A percentile compares a stretch with the other conserved stretches of the same genome.
These are phyloP conservation scores for Lagorchestes hirsutus DNA, from an alignment of 2,797 vertebrate species.

Conservation along the genomic window DNA sequence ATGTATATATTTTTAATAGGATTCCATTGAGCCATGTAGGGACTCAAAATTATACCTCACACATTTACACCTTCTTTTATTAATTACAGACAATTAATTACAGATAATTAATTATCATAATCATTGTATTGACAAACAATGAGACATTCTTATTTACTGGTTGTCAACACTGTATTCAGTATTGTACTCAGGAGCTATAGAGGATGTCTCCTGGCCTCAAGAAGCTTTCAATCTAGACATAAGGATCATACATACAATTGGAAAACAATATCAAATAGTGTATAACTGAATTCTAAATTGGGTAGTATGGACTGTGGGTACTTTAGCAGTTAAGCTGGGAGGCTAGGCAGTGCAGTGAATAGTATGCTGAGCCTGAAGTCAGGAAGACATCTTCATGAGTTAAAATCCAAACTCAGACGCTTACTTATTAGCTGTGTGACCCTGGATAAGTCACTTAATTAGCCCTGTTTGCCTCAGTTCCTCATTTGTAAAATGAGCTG, in stretches of 20 bases:
- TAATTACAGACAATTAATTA: background rate
- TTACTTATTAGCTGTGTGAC: background rate
- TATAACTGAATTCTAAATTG: background rate
- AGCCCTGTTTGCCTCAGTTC: background rate
- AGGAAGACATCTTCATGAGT: background rate
- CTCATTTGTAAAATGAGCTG: background rate
- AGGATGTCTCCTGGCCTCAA: background rate
- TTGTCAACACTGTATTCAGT: background rate
- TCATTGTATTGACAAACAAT: background rate
- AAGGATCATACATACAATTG: background rate
- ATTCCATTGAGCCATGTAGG: background rate
- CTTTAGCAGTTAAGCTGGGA: background rate
- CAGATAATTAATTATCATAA: background rate
- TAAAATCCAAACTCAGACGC: background rate
- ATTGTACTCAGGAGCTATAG: background rate
- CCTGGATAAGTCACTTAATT: background rate
- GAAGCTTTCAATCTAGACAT: background rate
- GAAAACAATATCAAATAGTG: background rate
- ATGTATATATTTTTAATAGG: conserved; percentile 6
- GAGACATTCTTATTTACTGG: background rate
- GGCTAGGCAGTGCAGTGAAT: too few relatives aligned
- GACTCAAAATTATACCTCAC: background rate
- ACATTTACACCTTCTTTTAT: background rate
- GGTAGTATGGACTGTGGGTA: background rate
- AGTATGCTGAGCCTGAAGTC: background rate